Evolutionary conservation across 2,113 vertebrate species (phyloP), one percentile per base, ranked within the genome.

Genomic region (Aplodontia rufa): DNA sequence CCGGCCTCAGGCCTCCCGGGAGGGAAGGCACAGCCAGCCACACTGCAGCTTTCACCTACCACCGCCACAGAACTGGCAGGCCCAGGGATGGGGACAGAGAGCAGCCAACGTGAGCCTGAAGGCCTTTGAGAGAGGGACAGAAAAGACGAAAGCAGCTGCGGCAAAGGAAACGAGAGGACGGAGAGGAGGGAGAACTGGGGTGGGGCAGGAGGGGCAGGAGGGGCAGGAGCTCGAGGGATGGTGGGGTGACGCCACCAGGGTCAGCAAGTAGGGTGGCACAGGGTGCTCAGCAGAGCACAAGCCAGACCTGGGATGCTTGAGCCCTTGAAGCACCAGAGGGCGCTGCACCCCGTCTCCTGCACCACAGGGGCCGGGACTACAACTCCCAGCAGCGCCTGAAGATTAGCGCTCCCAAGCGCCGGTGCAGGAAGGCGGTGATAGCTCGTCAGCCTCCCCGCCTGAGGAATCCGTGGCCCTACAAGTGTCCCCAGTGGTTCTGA

Each of bases 311-410:
- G 35, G 37, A 28, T 45, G 20, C 51, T 20, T 11, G 5, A 82
- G 51, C 66, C 16, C 68, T 60, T 37, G 51, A 53, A 88, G 71
- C 97, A 69, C 89, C 96, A 96, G 95, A 95, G 94, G 89, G 94
- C 62, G 86, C 94, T 89, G 74, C 42, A 45, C 58, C 60, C 95
- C 5, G 12, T 24, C 72, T 20, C 10, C 32, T 0, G 0, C 0
- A 8, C 13, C 1, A 26, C 24, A 24, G 0, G 0, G 7, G 14
- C 7, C 0, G 1, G 32, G 86, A 81, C 84, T 90, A 95, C 92
- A 76, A 74, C 84, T 96, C 94, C 94, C 96, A 87, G 90, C 71
- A 93, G 74, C 3, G 0, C 42, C 5, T 40, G 74, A 88, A 51
- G 62, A 40, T 26, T 20, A 20, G 22, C 1, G 13, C 72, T 79